Base-by-base conservation (phyloP, 1,140 invertebrate genomes). In the Gryon sp. region DNA sequence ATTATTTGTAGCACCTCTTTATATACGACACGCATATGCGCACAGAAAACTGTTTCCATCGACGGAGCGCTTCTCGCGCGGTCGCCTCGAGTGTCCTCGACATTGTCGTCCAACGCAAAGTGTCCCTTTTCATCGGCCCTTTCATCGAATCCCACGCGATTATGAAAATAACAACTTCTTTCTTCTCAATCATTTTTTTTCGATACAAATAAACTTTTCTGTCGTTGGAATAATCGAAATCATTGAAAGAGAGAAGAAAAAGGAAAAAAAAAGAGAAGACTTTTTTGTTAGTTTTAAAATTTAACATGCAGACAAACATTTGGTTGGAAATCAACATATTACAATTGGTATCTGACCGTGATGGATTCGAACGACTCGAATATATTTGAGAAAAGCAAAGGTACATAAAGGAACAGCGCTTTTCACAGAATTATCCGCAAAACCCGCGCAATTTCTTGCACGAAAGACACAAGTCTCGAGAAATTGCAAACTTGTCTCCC, bases 81-180 rank as follows among this genome's bases (percentile, higher is more conserved):
- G 81, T 75, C 59, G 69, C 62, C n/a, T 87, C 77, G 79, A 87
- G 85, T 69, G 76, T 65, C 38, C 86, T 87, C 76, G 30, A 86
- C 79, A 62, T 55, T 77, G 85, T 86, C 84, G 84, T n/a, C 74
- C 52, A 78, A 74, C 76, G 72, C 75, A 70, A 74, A 78, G 53
- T 72, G 68, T 72, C 48, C 57, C 68, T 52, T 72, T 72, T 53
- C 68, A 55, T 53, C 57, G n/a, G 22, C 68, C 80, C 76, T 81
- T 82, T 80, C 79, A 38, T 76, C 48, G 59, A 66, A 74, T 65
- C 73, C 69, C 72, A 69, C 80, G 76, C 81, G 74, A 63, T 69
- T 69, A 53, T 66, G 75, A 76, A 76, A 78, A 80, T 72, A 78
- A 50, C 62, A 60, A 57, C 59, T n/a, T n/a, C n/a, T n/a, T n/a